These are phyloP conservation scores for Nothobranchius kuhntae DNA, from an alignment of 2,113 vertebrate genomes.

Conservation along the genomic window DNA sequence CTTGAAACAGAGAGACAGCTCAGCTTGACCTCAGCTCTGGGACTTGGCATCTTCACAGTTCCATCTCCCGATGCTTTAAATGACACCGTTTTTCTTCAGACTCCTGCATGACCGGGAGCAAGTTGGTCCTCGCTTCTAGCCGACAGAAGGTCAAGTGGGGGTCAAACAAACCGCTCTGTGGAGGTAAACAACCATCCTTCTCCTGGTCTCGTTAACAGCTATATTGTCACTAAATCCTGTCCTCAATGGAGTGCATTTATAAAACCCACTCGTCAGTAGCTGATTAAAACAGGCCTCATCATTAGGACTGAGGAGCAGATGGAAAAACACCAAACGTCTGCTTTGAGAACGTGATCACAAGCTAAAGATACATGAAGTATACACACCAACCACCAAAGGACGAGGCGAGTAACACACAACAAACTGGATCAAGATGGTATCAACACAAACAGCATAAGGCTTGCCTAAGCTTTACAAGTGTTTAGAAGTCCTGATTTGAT, in stretches of 20 bases:
- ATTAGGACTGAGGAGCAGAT: background rate
- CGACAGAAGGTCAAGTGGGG: constrained; percentile 29
- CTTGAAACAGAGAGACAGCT: constrained; percentile 48
- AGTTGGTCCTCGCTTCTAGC: constrained; percentile 25
- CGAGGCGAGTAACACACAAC: background rate
- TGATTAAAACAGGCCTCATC: background rate
- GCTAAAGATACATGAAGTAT: background rate
- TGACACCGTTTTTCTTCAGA: constrained; percentile 24
- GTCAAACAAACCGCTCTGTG: constrained; percentile 38
- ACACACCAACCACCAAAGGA: background rate
- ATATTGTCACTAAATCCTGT: constrained; percentile 21
- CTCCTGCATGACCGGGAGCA: constrained; percentile 29
- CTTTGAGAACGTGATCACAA: background rate
- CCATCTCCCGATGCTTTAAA: constrained; percentile 18
- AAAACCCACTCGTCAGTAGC: constrained; percentile 19
- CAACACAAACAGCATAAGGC: no score
- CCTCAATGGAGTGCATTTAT: background rate
- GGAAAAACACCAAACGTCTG: background rate
- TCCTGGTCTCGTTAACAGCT: constrained; percentile 25
- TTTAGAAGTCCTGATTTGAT: no score
- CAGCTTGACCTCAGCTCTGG: constrained; percentile 46
- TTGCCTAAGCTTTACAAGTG: no score
- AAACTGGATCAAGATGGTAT: no score
- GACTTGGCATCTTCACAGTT: constrained; percentile 28
- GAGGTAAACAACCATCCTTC: constrained; percentile 55